Conservation (phyloP, 2,888 invertebrate genomes). For the Eurytoma californica region DNA sequence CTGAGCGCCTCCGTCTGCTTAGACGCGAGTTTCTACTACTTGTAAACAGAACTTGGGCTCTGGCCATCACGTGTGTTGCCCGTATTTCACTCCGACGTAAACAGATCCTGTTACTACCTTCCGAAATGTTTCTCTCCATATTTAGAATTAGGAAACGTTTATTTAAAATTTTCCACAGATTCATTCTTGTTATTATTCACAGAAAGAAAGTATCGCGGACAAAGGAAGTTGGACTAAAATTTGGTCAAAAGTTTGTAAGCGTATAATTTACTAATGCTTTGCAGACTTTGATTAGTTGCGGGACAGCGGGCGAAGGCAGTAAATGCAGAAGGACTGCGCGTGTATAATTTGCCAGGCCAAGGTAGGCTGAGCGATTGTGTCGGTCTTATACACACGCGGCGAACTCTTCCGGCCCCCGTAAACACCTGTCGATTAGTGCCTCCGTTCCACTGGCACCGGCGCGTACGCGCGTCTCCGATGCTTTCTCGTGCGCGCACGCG, state of each 20-base stretch:
- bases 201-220: too few relatives aligned
- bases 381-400: neutral
- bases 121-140: neutral
- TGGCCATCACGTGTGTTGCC: neutral
- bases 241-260: neutral
- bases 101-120: conserved; percentile 27
- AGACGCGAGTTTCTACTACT: conserved; percentile 38
- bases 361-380: neutral
- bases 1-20: conserved; percentile 10
- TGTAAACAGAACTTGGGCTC: conserved; percentile 17
- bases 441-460: conserved; percentile 42
- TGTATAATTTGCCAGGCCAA: conserved; percentile 44
- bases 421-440: conserved; percentile 63
- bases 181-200: too few relatives aligned
- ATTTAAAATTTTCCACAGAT: too few relatives aligned
- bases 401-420: conserved; percentile 59
- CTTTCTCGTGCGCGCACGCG: conserved; percentile 54
- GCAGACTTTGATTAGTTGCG: neutral
- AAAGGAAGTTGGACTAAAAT: too few relatives aligned
- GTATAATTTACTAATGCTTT: conserved; percentile 3
- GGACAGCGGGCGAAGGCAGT: neutral
- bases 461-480: neutral
- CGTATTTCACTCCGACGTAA: conserved; percentile 22
- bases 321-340: neutral
- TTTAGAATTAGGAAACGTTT: too few relatives aligned